phyloP scores from a whole-genome alignment of 2,797 vertebrate species.

The Linurgus olivaceus region DNA sequence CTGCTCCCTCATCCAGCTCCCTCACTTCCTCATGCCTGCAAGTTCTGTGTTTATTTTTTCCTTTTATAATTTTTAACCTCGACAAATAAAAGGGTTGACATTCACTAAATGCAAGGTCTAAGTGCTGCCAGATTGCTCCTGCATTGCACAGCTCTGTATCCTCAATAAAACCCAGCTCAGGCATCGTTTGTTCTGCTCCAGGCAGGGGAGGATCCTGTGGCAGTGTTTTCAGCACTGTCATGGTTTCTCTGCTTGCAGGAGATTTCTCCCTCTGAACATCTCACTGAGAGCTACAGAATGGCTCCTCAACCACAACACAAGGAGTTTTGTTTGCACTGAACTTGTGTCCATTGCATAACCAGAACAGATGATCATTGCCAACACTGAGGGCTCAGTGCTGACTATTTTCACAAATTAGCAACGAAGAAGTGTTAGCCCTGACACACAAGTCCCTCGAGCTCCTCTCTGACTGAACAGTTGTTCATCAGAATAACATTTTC shows the following conservation, averaged over 20 bases:
- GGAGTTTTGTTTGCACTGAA: background rate
- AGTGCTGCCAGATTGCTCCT: background rate
- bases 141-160: background rate
- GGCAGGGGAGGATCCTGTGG: background rate
- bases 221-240: background rate
- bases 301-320: background rate
- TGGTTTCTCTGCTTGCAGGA: background rate
- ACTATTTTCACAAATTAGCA: background rate
- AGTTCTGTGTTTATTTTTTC: slow-evolving; percentile 18
- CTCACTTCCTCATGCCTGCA: background rate
- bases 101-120: background rate
- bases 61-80: slow-evolving; percentile 24
- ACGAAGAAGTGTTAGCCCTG: background rate
- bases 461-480: background rate
- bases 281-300: background rate
- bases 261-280: background rate
- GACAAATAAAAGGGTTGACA: background rate
- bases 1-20: background rate
- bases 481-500: background rate
- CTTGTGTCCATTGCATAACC: background rate
- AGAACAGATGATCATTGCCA: background rate
- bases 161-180: background rate
- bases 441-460: background rate
- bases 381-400: background rate
- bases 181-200: background rate